A percentile compares a stretch with the other conserved stretches of the same genome.
phyloP scores from a whole-genome alignment of 2,888 invertebrate species.

The Luperina nickerlii region DNA sequence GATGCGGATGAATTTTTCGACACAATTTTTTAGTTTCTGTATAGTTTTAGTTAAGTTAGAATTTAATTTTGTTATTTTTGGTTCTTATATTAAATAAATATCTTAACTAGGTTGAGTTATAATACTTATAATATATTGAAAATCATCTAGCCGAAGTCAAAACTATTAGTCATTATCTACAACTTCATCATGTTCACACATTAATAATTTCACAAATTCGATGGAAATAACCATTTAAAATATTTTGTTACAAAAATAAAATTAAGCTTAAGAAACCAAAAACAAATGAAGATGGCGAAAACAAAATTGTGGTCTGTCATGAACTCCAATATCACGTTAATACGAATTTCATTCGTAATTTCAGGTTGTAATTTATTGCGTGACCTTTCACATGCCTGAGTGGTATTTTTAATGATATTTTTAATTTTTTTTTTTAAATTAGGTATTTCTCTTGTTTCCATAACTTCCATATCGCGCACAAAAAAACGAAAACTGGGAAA shows the following conservation, averaged over 20 bases:
- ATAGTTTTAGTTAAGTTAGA: no score
- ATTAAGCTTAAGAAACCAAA: neutral
- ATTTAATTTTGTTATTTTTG: no score
- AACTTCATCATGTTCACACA: constrained; percentile 2
- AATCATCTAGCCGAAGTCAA: neutral
- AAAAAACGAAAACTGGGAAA: neutral
- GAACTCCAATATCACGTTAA: constrained; percentile 36
- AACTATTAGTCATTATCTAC: constrained; percentile 1
- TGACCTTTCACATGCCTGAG: constrained; percentile 38
- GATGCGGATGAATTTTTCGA: no score
- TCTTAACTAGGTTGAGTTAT: no score
- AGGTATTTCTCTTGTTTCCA: no score
- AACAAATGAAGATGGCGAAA: constrained; percentile 15
- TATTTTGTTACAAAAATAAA: neutral
- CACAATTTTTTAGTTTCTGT: no score
- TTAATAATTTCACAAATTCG: neutral
- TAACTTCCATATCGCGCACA: neutral
- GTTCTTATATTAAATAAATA: no score
- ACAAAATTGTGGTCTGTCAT: constrained; percentile 27
- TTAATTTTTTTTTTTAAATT: no score
- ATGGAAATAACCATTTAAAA: neutral
- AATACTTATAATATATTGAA: no score
- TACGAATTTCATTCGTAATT: constrained; percentile 43
- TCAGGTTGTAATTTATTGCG: constrained; percentile 49
- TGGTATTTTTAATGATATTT: constrained; percentile 49